Conservation (phyloP, 2,888 invertebrate genomes). For the Rhingia campestris region DNA sequence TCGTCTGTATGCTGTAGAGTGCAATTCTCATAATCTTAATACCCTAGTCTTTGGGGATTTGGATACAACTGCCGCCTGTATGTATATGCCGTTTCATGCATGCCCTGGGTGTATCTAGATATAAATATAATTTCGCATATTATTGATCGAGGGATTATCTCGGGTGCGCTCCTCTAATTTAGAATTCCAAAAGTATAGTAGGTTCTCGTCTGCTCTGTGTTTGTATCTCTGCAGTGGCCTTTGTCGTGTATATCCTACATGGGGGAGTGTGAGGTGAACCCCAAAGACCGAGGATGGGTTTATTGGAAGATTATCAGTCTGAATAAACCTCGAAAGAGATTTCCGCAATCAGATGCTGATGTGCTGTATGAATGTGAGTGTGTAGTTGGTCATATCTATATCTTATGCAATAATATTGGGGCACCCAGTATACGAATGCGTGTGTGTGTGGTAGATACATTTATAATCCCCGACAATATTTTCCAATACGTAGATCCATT, state of each 20-base stretch:
- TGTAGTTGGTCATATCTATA: conserved; percentile 8
- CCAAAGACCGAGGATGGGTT: conserved; percentile 60
- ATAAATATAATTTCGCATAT: conserved; percentile 73
- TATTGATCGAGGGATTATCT: conserved; percentile 77
- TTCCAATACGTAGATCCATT: conserved; percentile 74
- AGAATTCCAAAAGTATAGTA: conserved; percentile 66
- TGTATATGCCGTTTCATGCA: conserved; percentile 33
- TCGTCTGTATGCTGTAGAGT: background rate
- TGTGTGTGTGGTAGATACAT: conserved; percentile 59
- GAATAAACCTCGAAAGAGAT: conserved; percentile 73
- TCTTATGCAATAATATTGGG: conserved; percentile 43
- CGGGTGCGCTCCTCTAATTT: conserved; percentile 63
- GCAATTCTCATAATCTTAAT: conserved; percentile 57
- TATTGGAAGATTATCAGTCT: conserved; percentile 73
- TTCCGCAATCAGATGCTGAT: conserved; percentile 67
- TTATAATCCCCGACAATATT: conserved; percentile 74
- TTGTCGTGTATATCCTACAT: conserved; percentile 15
- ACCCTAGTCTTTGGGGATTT: conserved; percentile 28
- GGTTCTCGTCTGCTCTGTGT: background rate
- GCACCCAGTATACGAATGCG: conserved; percentile 12
- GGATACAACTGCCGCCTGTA: conserved; percentile 12
- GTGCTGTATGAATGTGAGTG: background rate
- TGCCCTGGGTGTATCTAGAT: conserved; percentile 40
- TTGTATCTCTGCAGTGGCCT: conserved; percentile 27
- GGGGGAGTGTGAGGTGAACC: conserved; percentile 46